Base-by-base conservation (phyloP, 2,797 vertebrate species). In the Coracias cyanogaster region DNA sequence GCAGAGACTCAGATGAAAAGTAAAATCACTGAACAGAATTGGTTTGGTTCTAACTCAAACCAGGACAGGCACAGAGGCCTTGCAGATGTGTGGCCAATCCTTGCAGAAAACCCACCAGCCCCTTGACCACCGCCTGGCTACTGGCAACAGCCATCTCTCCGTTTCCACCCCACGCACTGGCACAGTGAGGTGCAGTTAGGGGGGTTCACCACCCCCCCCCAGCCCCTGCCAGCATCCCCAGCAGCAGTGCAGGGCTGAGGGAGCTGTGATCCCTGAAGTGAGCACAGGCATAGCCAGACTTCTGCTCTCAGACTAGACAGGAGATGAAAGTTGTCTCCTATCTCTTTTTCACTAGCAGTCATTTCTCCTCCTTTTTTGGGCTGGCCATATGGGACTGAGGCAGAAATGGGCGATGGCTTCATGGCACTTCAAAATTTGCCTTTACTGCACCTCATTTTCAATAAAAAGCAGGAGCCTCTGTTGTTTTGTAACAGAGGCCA, bases 161-260 rank as follows among this genome's bases (percentile, higher is more conserved):
- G 0, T 70, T 57, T 15, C 39, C 57, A 43, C 2, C 16, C 29
- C 10, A 22, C 0, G 0, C 1, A 0, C 1, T 26, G 37, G 24
- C 22, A 22, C 2, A 0, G 26, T 4, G 2, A 66, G 28, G 2
- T 70, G 51, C 31, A 6, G 1, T 21, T 73, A 10, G 37, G 37
- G 37, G 46, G 3, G 31, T 46, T 33, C 58, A 5, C 37, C 12
- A 9, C 52, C 24, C 26, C 35, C 21, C 39, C 26, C 33, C 48
- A 51, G 43, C 15, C 49, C 15, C 24, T 48, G 51, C 29, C 1
- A 0, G 33, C 48, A 29, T 13, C 35, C 22, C 16, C 7, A 5
- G 66, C 43, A 64, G 46, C 72, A 83, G 31, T 10, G 0, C 25
- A 7, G 28, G 48, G 12, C 25, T 28, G 24, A 5, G 6, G 10